A percentile compares a stretch with the other conserved stretches of the same genome.
phyloP scores from a whole-genome alignment of 2,888 invertebrate genomes.

The Lochmaea crataegi region DNA sequence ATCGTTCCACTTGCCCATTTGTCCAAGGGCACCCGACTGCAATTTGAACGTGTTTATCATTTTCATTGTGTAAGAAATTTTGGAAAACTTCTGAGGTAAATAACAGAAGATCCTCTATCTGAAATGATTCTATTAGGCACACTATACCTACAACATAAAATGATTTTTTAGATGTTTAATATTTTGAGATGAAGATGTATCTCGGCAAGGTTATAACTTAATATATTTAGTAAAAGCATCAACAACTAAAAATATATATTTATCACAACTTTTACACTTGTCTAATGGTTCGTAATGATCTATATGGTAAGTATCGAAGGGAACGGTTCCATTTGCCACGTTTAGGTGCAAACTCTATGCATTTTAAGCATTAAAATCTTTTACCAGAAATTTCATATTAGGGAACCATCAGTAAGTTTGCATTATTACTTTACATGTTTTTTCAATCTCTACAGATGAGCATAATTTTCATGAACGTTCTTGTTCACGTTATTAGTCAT shows the following conservation, averaged over 20 bases:
- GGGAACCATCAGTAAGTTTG: conserved; percentile 58
- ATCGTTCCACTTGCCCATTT: conserved; percentile 54
- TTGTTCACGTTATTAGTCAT: conserved; percentile 8
- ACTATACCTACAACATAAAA: no score
- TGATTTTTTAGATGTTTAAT: conserved; percentile 42
- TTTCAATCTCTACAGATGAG: conserved; percentile 56
- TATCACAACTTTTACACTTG: conserved; percentile 35
- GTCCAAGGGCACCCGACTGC: conserved; percentile 49
- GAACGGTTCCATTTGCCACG: conserved; percentile 41
- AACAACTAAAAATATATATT: conserved; percentile 51
- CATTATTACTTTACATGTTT: conserved; percentile 49
- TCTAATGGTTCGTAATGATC: conserved; percentile 52
- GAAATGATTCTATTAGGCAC: no score
- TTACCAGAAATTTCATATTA: conserved; percentile 49
- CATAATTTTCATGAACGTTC: conserved; percentile 50
- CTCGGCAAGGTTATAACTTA: conserved; percentile 36
- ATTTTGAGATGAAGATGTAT: conserved; percentile 42
- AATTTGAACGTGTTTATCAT: no score
- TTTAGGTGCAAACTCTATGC: conserved; percentile 46
- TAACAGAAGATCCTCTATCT: no score
- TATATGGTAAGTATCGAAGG: conserved; percentile 2
- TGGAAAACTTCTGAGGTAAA: no score
- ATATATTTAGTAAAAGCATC: conserved; percentile 55
- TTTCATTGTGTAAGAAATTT: no score
- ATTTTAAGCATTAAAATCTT: conserved; percentile 53